Percentiles rank a stretch among this genome's conserved stretches.
Conservation (phyloP, 2,888 invertebrate species). For the Parascotia fuliginaria region DNA sequence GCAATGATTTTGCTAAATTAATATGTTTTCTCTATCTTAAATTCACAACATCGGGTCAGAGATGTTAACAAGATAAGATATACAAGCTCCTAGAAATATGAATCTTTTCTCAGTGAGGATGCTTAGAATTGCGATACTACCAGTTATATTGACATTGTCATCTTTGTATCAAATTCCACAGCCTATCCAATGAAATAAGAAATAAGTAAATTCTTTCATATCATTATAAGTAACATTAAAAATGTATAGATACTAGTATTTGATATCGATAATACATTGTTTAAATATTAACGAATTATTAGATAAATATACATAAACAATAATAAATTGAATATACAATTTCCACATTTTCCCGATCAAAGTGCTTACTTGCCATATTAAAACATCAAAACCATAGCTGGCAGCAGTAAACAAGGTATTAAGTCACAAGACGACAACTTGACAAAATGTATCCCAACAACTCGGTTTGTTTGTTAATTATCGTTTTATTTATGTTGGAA, state of each 20-base stretch:
- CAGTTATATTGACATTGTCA: too few relatives aligned
- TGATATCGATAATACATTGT: too few relatives aligned
- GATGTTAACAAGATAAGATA: constrained; percentile 28
- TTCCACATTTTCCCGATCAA: constrained; percentile 39
- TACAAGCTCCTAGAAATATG: constrained; percentile 12
- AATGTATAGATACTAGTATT: too few relatives aligned
- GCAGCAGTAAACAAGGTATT: constrained; percentile 50
- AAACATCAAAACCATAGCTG: constrained; percentile 36
- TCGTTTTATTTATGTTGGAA: constrained; percentile 75
- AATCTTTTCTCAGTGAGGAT: background rate
- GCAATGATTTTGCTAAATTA: constrained; percentile 70
- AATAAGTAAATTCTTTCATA: too few relatives aligned
- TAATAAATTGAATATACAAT: constrained; percentile 10
- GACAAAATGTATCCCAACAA: constrained; percentile 70
- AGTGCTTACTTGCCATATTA: constrained; percentile 31
- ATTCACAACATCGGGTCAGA: constrained; percentile 39
- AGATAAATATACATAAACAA: background rate
- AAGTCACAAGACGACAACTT: constrained; percentile 66
- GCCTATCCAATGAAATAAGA: too few relatives aligned
- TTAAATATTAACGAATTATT: background rate
- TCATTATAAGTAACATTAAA: too few relatives aligned
- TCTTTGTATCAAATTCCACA: too few relatives aligned
- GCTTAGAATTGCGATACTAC: background rate
- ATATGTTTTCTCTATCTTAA: constrained; percentile 62
- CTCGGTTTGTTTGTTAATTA: constrained; percentile 76